Percentiles rank a stretch among this genome's conserved stretches.
phyloP scores from a whole-genome alignment of 2,888 invertebrate genomes.

The Petrophora chlorosata region DNA sequence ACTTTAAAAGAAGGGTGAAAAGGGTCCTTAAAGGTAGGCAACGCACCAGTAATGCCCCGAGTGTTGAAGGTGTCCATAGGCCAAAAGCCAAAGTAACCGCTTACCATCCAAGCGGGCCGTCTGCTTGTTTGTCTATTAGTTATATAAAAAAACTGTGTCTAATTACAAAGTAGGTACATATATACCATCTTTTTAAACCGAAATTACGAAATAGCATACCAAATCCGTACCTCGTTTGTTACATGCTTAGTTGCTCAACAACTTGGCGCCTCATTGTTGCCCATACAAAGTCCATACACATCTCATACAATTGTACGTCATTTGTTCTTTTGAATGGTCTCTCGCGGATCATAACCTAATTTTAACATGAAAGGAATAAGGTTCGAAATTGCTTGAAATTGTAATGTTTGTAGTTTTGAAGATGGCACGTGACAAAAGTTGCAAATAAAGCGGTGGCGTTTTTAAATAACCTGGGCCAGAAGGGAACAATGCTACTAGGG shows the following conservation, averaged over 20 bases:
- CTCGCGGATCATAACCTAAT: conserved; percentile 27
- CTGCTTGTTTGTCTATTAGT: too few relatives aligned
- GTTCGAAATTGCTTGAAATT: conserved; percentile 20
- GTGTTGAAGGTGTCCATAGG: too few relatives aligned
- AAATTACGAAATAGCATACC: conserved; percentile 19
- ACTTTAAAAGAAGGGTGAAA: too few relatives aligned
- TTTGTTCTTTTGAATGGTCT: conserved; percentile 23
- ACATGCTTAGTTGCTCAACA: conserved; percentile 31
- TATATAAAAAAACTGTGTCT: too few relatives aligned
- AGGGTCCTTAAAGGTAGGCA: too few relatives aligned
- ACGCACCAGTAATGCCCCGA: too few relatives aligned
- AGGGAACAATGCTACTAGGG: too few relatives aligned
- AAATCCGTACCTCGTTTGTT: conserved; percentile 19
- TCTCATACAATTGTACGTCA: conserved; percentile 16
- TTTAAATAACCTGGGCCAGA: too few relatives aligned
- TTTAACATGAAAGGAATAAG: conserved; percentile 12
- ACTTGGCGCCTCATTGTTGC: conserved; percentile 35
- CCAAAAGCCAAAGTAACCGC: too few relatives aligned
- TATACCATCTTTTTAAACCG: conserved; percentile 7
- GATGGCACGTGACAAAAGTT: conserved; percentile 27
- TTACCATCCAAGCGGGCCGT: too few relatives aligned
- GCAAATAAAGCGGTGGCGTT: conserved; percentile 23
- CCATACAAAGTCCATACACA: conserved; percentile 27
- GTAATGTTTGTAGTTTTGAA: conserved; percentile 14
- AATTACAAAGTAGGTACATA: too few relatives aligned